Base-by-base conservation (phyloP, 1,140 invertebrate species). In the Tetraneura akinire region DNA sequence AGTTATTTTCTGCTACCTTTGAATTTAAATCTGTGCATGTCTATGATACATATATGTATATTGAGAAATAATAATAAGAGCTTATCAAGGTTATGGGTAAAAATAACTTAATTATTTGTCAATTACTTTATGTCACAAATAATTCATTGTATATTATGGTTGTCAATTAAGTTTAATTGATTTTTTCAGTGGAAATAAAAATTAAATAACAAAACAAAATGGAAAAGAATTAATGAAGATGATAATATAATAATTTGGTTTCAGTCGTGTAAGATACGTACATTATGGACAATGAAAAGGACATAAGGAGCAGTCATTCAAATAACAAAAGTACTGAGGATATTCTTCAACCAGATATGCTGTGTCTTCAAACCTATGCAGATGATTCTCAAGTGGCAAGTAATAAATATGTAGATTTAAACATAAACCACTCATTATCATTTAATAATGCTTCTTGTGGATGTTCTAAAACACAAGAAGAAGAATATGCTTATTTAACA, bases 81-180 rank as follows among this genome's bases (percentile, higher is more conserved):
- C 11, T 37, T 4, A 21, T 42, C 11, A 14, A 6, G 18, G 62
- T 32, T 32, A 5, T 21, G 16, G 9, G 5, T 8, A 14, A 74
- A 37, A 11, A 21, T 16, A 53, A 45, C 26, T 11, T 13, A 45
- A 55, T 49, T 73, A 37, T 51, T 32, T 32, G 32, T 76, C 32
- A 57, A 23, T 23, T n/a, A n/a, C n/a, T n/a, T 29, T 13, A 51
- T 51, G 23, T 49, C 47, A 47, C 21, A 26, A 26, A 16, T 71
- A 13, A 71, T 16, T 70, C n/a, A 9, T 60, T 3, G 11, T 76
- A 29, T 42, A 76, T 76, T 42, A 16, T 37, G 32, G 3, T 57
- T 60, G 51, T 45, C 74, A 78, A 78, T 78, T 78, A 37, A 78
- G 74, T 60, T 78, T 55, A 78, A 78, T 78, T 78, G 29, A 62